Evolutionary conservation across 2,797 vertebrate genomes (phyloP).

Genomic region (Bovichtus variegatus): DNA sequence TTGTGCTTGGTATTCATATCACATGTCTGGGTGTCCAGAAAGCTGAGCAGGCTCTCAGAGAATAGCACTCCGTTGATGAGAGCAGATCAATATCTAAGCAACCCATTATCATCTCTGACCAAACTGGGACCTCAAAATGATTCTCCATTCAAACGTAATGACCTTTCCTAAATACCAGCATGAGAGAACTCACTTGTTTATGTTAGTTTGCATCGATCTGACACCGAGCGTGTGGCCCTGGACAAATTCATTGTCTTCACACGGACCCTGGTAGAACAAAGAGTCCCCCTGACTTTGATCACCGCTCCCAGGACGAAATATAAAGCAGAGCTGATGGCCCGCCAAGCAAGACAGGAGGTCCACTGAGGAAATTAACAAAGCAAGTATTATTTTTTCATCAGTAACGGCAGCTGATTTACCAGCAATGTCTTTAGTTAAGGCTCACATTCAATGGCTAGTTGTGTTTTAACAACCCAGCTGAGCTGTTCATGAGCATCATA

Average conservation of each 20-base stretch:
- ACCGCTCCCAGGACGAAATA: constrained; percentile 36
- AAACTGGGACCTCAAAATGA: constrained; percentile 66
- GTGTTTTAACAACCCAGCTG: constrained; percentile 72
- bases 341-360: constrained; percentile 43
- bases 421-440: constrained; percentile 49
- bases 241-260: constrained; percentile 55
- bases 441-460: constrained; percentile 51
- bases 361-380: constrained; percentile 38
- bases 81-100: constrained; percentile 77
- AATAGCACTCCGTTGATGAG: constrained; percentile 73
- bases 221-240: constrained; percentile 47
- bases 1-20: constrained; percentile 66
- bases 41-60: constrained; percentile 51
- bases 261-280: constrained; percentile 56
- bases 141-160: constrained; percentile 72
- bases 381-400: constrained; percentile 44
- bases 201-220: constrained; percentile 66
- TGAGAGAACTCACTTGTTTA: constrained; percentile 60
- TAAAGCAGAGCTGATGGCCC: constrained; percentile 30
- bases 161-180: constrained; percentile 69
- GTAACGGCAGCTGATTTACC: constrained; percentile 51
- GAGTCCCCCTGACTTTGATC: constrained; percentile 51
- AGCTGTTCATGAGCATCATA: constrained; percentile 64
- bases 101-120: constrained; percentile 71
- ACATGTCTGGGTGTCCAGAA: constrained; percentile 57